Base-by-base conservation (phyloP, 37 sponge, comb jelly and placozoan species). In the Haliclona indistincta region DNA sequence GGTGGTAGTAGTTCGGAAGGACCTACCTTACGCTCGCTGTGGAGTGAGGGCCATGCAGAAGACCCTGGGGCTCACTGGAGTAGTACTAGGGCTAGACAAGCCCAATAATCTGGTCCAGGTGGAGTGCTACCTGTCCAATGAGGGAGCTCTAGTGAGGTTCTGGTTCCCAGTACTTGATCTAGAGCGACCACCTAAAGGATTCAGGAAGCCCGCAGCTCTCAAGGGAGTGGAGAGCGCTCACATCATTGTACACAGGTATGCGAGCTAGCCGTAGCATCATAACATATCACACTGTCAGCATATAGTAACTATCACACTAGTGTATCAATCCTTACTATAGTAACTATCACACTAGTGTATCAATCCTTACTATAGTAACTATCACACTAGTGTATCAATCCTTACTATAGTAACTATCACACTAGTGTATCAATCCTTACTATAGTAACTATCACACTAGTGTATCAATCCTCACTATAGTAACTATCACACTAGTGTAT, bases 101-200 rank as follows among this genome's bases (percentile, higher is more conserved):
- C 22, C 81, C 30, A 84, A 93, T 85, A 89, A 97, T 43, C 15
- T 93, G 45, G 92, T 94, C 6, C 98, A 94, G 40, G 95, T 97
- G 37, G 98, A 97, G 73, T 90, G 92, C 65, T 97, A 97, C 80
- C 68, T 97, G 22, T 79, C 86, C 32, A 91, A 82, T 76, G 98
- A 97, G 30, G 98, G 94, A 35, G 92, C 89, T 11, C 73, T 97
- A 28, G 95, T 97, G 6, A 49, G 88, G 37, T 97, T 87, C 80
- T 97, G 98, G 98, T 97, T 91, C 76, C 94, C 94, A 13, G 88
- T 97, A 36, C 51, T 80, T 42, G 81, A 77, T 34, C 68, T 97
- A 36, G 95, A 93, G 79, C 83, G 84, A 22, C 98, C 98, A 19
- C 95, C 92, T 39, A 75, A 79, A 1, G 93, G 96, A 11, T 85